phyloP scores from a whole-genome alignment of 2,113 vertebrate genomes.

The Gavialis gangeticus region DNA sequence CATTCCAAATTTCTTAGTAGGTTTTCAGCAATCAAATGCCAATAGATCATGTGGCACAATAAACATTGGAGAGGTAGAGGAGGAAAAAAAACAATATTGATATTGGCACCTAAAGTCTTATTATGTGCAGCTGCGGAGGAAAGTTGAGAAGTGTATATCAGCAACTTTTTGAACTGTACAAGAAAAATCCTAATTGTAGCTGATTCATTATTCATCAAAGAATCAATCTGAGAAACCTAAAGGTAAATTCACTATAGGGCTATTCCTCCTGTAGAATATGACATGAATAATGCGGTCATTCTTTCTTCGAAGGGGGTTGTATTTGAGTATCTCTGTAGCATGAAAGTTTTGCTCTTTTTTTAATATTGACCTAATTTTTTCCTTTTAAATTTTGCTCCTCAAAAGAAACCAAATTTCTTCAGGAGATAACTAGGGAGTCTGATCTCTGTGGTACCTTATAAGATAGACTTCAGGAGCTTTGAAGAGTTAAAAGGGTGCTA shows the following conservation, averaged over 20 bases:
- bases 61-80: not conserved
- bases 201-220: conserved; percentile 61
- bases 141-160: conserved; percentile 6
- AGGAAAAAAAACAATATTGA: not conserved
- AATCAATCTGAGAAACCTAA: conserved; percentile 8
- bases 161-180: conserved; percentile 18
- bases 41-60: not conserved
- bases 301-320: not conserved
- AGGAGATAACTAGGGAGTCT: not conserved
- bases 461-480: not conserved
- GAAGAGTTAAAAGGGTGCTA: not conserved
- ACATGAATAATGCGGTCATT: not conserved
- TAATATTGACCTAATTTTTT: not conserved
- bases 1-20: not conserved
- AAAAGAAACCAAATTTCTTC: not conserved
- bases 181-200: conserved; percentile 7
- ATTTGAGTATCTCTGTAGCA: not conserved
- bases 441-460: not conserved
- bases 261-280: not conserved
- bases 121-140: not conserved
- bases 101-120: not conserved
- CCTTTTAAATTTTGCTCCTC: not conserved
- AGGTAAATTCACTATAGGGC: not conserved
- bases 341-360: not conserved
- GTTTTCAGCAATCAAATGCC: not conserved